phyloP scores from a whole-genome alignment of 2,888 invertebrate genomes.

The Aleiodes testaceus region DNA sequence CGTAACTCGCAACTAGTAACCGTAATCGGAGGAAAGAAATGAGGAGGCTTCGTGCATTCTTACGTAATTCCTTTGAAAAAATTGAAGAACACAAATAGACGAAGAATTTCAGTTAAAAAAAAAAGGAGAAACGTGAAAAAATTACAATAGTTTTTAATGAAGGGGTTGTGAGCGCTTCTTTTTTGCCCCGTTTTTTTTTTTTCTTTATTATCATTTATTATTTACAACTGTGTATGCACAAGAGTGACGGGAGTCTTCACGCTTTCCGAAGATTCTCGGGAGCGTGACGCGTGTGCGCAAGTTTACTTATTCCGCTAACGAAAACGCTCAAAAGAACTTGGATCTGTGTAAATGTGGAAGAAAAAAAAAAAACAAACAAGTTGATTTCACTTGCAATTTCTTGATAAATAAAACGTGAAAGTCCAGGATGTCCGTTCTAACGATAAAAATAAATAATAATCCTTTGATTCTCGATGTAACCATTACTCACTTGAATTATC shows the following conservation, averaged over 20 bases:
- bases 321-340: constrained; percentile 26
- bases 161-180: constrained; percentile 23
- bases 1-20: constrained; percentile 46
- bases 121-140: constrained; percentile 20
- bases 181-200: background rate
- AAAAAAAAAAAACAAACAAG: background rate
- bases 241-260: constrained; percentile 60
- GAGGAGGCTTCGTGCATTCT: constrained; percentile 53
- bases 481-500: background rate
- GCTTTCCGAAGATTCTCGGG: constrained; percentile 68
- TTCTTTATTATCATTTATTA: constrained; percentile 6
- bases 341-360: background rate
- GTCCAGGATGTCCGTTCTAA: constrained; percentile 17
- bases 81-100: constrained; percentile 27
- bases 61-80: constrained; percentile 53
- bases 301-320: constrained; percentile 30
- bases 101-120: constrained; percentile 33
- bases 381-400: constrained; percentile 42
- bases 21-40: constrained; percentile 47
- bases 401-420: constrained; percentile 41
- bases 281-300: constrained; percentile 61
- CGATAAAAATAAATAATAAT: constrained; percentile 17
- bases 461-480: background rate
- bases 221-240: constrained; percentile 31
- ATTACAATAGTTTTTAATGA: constrained; percentile 6